phyloP scores from a whole-genome alignment of 2,113 vertebrate genomes.

The Tinamus guttatus region DNA sequence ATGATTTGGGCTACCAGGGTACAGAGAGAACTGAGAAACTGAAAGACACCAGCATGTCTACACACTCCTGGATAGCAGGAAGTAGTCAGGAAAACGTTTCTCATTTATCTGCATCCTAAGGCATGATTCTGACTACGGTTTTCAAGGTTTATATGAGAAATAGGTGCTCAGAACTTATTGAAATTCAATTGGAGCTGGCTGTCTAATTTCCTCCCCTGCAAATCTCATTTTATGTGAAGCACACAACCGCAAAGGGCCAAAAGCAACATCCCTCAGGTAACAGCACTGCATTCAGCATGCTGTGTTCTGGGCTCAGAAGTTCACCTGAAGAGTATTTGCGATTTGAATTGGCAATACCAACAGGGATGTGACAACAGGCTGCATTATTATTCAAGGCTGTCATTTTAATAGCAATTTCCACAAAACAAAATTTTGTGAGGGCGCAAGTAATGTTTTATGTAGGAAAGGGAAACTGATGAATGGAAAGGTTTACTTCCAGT shows the following conservation, averaged over 20 bases:
- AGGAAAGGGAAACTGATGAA: background rate
- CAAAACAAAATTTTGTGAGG: background rate
- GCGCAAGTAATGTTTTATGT: background rate
- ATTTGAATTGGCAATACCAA: background rate
- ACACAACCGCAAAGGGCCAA: background rate
- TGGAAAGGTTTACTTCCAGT: background rate
- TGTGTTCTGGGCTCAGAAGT: background rate
- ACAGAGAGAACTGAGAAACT: background rate
- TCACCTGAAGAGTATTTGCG: background rate
- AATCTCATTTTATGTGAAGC: background rate
- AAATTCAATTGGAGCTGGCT: background rate
- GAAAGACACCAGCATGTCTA: background rate
- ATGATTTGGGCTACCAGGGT: background rate
- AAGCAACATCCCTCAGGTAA: background rate
- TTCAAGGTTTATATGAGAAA: background rate
- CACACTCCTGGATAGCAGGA: background rate
- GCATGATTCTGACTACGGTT: background rate
- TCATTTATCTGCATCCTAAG: background rate
- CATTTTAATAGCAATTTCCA: background rate
- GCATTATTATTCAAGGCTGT: background rate
- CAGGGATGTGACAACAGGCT: background rate
- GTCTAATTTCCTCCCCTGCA: conserved; percentile 17
- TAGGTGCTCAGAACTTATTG: background rate
- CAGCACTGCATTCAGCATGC: background rate
- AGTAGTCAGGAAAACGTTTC: background rate